Evolutionary conservation across 2,888 invertebrate genomes (phyloP).

Genomic region (Hylaea fasciaria): DNA sequence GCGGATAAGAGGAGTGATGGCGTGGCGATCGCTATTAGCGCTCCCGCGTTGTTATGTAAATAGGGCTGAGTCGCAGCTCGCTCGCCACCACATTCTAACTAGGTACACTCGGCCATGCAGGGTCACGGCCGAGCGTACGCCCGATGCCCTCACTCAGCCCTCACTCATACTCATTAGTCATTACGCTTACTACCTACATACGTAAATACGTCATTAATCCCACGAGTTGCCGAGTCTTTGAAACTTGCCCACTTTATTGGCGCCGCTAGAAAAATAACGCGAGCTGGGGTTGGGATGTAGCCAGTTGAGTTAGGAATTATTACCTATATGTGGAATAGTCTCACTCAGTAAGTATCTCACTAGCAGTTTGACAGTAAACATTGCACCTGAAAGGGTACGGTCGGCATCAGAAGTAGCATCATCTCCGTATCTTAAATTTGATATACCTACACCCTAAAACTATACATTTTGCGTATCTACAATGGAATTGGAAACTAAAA

Average conservation of each 20-base stretch:
- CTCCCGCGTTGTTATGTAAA: constrained; percentile 69
- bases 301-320: no score
- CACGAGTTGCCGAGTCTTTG: constrained; percentile 32
- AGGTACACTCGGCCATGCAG: constrained; percentile 33
- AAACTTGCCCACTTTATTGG: constrained; percentile 34
- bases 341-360: not conserved
- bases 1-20: constrained; percentile 57
- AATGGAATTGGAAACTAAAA: no score
- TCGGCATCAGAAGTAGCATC: no score
- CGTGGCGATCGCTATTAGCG: constrained; percentile 48
- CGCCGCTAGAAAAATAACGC: not conserved
- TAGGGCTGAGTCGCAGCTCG: constrained; percentile 37
- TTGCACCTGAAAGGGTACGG: no score
- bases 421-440: no score
- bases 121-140: constrained; percentile 59
- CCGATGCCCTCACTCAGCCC: constrained; percentile 47
- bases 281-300: not conserved
- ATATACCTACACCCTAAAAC: no score
- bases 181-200: constrained; percentile 43
- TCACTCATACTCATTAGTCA: constrained; percentile 40
- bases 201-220: constrained; percentile 44
- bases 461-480: no score
- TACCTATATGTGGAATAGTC: not conserved
- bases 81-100: constrained; percentile 4
- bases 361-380: no score